Conservation (phyloP, 2,888 invertebrate genomes). For the Craniophora ligustri region DNA sequence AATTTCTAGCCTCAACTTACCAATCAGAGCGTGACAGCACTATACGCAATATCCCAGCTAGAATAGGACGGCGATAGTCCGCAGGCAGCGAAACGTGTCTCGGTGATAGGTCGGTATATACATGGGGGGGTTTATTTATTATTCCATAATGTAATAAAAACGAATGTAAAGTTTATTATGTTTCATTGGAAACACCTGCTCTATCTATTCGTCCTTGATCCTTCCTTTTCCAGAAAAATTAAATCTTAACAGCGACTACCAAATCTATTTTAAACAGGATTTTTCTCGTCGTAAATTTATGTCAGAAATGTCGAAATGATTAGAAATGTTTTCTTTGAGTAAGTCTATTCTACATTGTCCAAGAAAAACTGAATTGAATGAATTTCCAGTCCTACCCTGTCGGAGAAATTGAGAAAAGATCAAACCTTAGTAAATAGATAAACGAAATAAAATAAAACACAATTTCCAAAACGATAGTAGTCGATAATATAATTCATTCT, state of each 20-base stretch:
- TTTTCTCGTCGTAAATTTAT: no score
- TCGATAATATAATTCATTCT: no score
- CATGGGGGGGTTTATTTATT: constrained; percentile 83
- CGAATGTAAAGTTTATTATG: constrained; percentile 81
- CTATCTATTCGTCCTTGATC: constrained; percentile 23
- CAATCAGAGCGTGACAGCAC: constrained; percentile 38
- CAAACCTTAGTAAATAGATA: no score
- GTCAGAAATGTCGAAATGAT: no score
- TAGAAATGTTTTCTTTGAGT: no score
- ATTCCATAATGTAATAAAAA: constrained; percentile 87
- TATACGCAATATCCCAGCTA: constrained; percentile 57
- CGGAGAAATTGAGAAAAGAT: no score
- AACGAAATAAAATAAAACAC: no score
- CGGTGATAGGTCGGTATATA: constrained; percentile 82
- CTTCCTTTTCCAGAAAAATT: constrained; percentile 3
- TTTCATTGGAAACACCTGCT: constrained; percentile 66
- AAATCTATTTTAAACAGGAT: no score
- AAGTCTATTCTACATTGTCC: no score
- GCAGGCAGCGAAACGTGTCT: constrained; percentile 75
- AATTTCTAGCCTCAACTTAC: constrained; percentile 9
- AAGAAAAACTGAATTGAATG: no score
- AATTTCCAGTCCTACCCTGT: no score
- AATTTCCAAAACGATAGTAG: no score
- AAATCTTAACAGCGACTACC: not conserved
- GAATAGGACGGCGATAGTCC: constrained; percentile 73